phyloP scores from a whole-genome alignment of 2,113 vertebrate species.

The Mystacornis crossleyi region DNA sequence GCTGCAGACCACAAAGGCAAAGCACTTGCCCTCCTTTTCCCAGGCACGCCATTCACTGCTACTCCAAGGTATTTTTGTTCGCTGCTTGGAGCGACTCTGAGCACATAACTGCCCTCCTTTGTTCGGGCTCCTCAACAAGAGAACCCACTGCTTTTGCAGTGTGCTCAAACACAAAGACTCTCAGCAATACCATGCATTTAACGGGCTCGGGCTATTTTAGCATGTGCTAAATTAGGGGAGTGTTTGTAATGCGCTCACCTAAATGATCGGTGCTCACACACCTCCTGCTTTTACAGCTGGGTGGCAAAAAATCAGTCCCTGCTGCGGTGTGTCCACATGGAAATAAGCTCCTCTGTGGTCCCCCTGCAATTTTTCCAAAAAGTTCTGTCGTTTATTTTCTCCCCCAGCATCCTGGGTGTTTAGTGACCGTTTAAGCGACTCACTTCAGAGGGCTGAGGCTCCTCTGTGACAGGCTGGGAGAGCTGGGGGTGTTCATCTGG shows the following conservation, averaged over 20 bases:
- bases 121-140: neutral
- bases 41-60: neutral
- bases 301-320: neutral
- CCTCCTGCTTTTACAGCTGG: neutral
- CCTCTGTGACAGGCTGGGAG: neutral
- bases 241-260: neutral
- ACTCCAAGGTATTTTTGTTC: neutral
- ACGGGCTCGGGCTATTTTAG: neutral
- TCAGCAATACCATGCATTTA: neutral
- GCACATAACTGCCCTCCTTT: neutral
- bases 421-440: neutral
- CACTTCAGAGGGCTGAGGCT: neutral
- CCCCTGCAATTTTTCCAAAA: neutral
- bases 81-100: neutral
- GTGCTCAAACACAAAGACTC: neutral
- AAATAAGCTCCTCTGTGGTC: neutral
- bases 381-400: neutral
- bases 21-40: neutral
- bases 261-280: neutral
- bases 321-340: accelerated
- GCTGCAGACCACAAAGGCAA: neutral
- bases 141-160: neutral
- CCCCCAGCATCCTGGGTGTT: neutral
- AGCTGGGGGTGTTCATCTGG: neutral
- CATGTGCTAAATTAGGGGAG: neutral